A percentile compares a stretch with the other conserved stretches of the same genome.
Conservation (phyloP, 2,888 invertebrate species). For the Apodemia hepburni region DNA sequence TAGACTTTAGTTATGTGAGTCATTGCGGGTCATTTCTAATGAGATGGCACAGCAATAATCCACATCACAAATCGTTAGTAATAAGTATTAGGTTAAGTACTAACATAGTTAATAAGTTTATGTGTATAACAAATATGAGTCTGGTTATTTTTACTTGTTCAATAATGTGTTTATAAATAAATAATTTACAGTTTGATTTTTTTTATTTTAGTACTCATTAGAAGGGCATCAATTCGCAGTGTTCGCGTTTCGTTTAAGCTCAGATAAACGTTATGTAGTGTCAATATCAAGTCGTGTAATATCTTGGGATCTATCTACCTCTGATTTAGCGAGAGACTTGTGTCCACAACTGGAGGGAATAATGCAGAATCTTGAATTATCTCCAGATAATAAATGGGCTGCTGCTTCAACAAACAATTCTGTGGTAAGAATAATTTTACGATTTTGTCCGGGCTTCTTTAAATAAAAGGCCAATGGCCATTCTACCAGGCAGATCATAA, state of each 20-base stretch:
- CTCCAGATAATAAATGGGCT: slow-evolving; percentile 97
- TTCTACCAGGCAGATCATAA: too few relatives aligned
- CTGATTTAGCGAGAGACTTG: slow-evolving; percentile 95
- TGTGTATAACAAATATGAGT: too few relatives aligned
- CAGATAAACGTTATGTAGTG: slow-evolving; percentile 95
- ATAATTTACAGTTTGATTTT: neutral
- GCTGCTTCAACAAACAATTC: slow-evolving; percentile 98
- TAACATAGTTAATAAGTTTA: too few relatives aligned
- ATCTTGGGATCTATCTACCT: slow-evolving; percentile 97
- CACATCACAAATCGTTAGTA: too few relatives aligned
- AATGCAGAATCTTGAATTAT: slow-evolving; percentile 95
- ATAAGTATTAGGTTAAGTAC: too few relatives aligned
- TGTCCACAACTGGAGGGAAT: slow-evolving; percentile 96
- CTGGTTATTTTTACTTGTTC: too few relatives aligned
- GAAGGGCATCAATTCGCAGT: slow-evolving; percentile 99
- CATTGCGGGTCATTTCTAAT: too few relatives aligned
- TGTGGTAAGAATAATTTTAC: slow-evolving; percentile 75
- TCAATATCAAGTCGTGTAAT: slow-evolving; percentile 98
- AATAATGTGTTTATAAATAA: too few relatives aligned
- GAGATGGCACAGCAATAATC: too few relatives aligned
- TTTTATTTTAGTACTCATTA: slow-evolving; percentile 89
- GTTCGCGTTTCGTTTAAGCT: slow-evolving; percentile 93
- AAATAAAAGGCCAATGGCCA: too few relatives aligned
- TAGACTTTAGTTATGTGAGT: too few relatives aligned
- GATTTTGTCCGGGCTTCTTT: too few relatives aligned